Evolutionary conservation across 2,797 vertebrate species (phyloP), one percentile per base, ranked within the genome.

Genomic region (Myotis findleyi): DNA sequence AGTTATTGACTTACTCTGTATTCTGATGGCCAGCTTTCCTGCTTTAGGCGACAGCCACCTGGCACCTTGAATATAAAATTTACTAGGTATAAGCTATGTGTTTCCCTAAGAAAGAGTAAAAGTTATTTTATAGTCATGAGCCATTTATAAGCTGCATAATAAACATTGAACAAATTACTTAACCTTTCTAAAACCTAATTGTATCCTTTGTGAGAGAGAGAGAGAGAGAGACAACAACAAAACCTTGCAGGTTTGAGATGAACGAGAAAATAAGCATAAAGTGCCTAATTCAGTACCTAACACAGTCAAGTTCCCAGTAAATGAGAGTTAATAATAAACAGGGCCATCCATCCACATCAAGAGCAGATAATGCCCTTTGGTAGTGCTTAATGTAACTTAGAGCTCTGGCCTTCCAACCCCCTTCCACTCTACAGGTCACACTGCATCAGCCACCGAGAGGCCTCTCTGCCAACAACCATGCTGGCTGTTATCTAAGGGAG

Each of bases 401-500:
- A 36, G 27, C 38, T n/a, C 59, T 33, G 85, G 27, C 57, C 73
- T 93, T 66, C 25, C 17, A 86, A 2, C 6, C 41, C 11, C 53
- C 66, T 23, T 84, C 38, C 81, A 13, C 27, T 62, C 23, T 57
- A 72, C 3, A 87, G 71, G 86, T 59, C 94, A 75, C 89, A 53
- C n/a, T 23, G 41, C 75, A 41, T 12, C 18, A 20, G 44, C 69
- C 38, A 64, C 92, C 73, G 27, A 51, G 71, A 87, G 47, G 93
- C 62, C 80, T 68, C 53, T 80, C 38, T 66, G 95, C 89, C 86
- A 89, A 33, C 30, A 27, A 1, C 72, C 44, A 17, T 0, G 18
- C 86, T 25, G 47, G 21, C 80, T 94, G 77, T 93, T 95, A 95
- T 86, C 93, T 87, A 38, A 93, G 87, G 11, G 36, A 93, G 93